Evolutionary conservation across 1,140 invertebrate genomes (phyloP).

Genomic region (Dendrolimus punctatus): DNA sequence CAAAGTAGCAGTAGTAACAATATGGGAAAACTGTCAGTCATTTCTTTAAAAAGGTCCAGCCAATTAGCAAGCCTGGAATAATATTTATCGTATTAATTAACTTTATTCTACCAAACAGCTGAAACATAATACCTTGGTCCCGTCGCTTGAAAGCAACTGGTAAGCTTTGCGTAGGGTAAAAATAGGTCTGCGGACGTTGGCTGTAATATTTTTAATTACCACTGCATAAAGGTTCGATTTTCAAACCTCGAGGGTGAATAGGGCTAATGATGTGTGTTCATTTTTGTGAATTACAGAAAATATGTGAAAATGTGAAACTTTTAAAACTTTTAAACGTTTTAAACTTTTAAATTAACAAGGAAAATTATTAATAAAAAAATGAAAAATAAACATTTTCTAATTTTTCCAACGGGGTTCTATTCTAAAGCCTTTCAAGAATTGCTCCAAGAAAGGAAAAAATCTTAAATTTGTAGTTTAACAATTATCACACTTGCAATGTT

Average conservation of each 20-base stretch:
- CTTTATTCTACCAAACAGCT: conserved; percentile 36
- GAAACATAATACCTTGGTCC: conserved; percentile 18
- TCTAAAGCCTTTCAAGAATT: no score
- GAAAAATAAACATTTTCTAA: no score
- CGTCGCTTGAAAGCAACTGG: conserved; percentile 14
- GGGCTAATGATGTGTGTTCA: conserved; percentile 41
- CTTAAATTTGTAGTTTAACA: no score
- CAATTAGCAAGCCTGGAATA: conserved; percentile 23
- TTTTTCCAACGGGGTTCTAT: no score
- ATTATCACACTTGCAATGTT: no score
- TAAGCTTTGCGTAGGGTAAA: conserved; percentile 27
- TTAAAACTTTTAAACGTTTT: conserved; percentile 8
- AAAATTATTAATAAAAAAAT: no score
- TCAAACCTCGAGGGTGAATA: conserved; percentile 15
- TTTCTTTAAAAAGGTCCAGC: conserved; percentile 11
- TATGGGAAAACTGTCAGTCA: no score
- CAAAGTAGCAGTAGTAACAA: no score
- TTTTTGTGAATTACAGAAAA: conserved; percentile 6
- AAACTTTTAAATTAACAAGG: no score
- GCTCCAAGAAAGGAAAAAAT: no score
- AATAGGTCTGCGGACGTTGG: conserved; percentile 32
- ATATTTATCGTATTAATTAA: conserved; percentile 44
- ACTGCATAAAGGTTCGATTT: conserved; percentile 38
- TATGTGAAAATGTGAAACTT: conserved; percentile 1
- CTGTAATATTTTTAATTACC: conserved; percentile 45